Conservation (phyloP, 1,140 invertebrate species). For the Nixonia krombeini region DNA sequence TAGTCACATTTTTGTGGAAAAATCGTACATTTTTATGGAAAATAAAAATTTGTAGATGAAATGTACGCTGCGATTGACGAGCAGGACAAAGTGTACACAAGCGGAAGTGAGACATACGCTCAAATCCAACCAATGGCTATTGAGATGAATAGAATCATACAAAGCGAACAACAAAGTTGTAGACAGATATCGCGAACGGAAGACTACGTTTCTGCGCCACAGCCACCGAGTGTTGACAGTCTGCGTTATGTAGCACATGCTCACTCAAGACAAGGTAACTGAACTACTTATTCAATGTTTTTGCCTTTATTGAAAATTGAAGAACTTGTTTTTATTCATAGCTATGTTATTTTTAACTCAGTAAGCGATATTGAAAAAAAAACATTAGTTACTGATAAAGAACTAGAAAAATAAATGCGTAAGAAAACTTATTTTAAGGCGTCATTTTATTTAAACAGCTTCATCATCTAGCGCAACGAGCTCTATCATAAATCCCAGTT, state of each 20-base stretch:
- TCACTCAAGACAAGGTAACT: conserved; percentile 80
- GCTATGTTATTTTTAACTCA: no score
- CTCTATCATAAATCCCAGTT: conserved; percentile 81
- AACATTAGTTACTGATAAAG: no score
- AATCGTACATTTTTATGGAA: no score
- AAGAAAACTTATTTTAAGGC: no score
- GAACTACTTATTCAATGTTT: background rate
- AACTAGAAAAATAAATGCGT: no score
- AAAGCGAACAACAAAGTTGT: conserved; percentile 64
- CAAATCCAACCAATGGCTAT: conserved; percentile 81
- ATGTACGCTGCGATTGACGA: conserved; percentile 92
- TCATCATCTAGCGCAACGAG: conserved; percentile 84
- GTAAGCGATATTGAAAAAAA: no score
- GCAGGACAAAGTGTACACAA: conserved; percentile 80
- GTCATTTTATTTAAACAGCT: conserved; percentile 62
- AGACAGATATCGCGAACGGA: conserved; percentile 47
- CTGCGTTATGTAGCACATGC: conserved; percentile 75
- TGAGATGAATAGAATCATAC: conserved; percentile 68
- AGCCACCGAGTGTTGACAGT: conserved; percentile 75
- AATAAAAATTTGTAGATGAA: conserved; percentile 84
- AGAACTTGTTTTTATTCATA: background rate
- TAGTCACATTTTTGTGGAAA: no score
- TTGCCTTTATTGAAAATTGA: background rate
- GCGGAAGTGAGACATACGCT: conserved; percentile 90
- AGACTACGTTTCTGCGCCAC: conserved; percentile 67